Evolutionary conservation across 2,113 vertebrate genomes (phyloP).

Genomic region (Tupaia tana): DNA sequence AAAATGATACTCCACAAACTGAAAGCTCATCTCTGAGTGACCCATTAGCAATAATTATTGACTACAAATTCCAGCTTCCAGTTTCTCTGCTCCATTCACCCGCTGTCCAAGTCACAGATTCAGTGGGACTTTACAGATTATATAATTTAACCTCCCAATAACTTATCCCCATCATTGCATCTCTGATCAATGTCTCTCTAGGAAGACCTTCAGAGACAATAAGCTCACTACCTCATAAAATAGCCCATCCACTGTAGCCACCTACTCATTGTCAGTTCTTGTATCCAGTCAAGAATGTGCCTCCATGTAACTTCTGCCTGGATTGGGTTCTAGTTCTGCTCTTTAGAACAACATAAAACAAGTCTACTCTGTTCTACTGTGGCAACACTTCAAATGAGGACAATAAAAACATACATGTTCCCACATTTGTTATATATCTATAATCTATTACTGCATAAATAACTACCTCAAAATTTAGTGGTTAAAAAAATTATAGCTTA

Average conservation of each 20-base stretch:
- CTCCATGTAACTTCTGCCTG: not conserved
- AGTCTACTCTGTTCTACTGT: not conserved
- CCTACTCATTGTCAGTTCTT: not conserved
- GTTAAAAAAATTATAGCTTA: not conserved
- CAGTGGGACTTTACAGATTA: not conserved
- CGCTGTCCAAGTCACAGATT: not conserved
- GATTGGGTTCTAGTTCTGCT: not conserved
- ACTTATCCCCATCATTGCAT: not conserved
- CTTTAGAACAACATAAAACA: not conserved
- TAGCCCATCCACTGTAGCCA: not conserved
- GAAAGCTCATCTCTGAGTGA: slow-evolving; percentile 21
- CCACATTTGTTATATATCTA: not conserved
- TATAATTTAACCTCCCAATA: not conserved
- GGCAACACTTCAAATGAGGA: not conserved
- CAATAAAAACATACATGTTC: not conserved
- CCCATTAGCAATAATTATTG: not conserved
- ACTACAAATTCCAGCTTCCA: not conserved
- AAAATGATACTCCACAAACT: not conserved
- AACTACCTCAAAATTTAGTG: not conserved
- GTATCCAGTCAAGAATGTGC: not conserved
- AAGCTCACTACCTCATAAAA: slow-evolving; percentile 28
- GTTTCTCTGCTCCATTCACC: not conserved
- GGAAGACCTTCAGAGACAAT: not conserved
- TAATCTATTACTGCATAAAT: not conserved
- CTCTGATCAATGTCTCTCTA: not conserved